These are phyloP conservation scores for Spialia ferax DNA, from an alignment of 2,888 invertebrate species.

Conservation along the genomic window DNA sequence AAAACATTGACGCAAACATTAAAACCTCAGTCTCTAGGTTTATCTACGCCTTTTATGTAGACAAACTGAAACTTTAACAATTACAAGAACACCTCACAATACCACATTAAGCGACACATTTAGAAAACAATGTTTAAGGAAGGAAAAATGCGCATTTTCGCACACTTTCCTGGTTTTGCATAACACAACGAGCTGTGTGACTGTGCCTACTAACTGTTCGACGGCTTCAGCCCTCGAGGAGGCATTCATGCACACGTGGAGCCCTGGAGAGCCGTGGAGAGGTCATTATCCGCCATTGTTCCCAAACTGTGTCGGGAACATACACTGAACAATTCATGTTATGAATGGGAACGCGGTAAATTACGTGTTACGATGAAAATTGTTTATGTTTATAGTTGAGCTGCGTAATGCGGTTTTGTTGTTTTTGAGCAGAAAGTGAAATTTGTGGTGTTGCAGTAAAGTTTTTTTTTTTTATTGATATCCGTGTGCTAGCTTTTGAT, in stretches of 20 bases:
- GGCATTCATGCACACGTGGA: slow-evolving; percentile 37
- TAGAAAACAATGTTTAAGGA: not conserved
- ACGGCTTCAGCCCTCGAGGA: slow-evolving; percentile 19
- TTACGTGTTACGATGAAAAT: not conserved
- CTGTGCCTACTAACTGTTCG: not conserved
- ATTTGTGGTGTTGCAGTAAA: not conserved
- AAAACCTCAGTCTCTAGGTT: no score
- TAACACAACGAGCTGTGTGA: not conserved
- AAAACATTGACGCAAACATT: no score
- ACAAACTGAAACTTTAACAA: no score
- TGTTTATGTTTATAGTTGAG: not conserved
- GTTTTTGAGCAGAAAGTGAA: no score
- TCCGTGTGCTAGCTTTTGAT: no score
- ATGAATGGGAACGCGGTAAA: not conserved
- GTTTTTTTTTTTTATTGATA: no score
- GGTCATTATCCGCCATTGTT: slow-evolving; percentile 31
- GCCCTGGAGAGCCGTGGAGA: slow-evolving; percentile 21
- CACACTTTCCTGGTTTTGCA: not conserved
- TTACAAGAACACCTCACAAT: no score
- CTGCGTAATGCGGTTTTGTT: not conserved
- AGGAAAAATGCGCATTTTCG: not conserved
- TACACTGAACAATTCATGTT: slow-evolving; percentile 22
- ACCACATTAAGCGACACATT: not conserved
- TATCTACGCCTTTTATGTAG: no score
- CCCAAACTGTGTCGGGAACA: slow-evolving; percentile 30